Conservation (phyloP, 2,888 invertebrate genomes). For the Melinopterus prodromus region DNA sequence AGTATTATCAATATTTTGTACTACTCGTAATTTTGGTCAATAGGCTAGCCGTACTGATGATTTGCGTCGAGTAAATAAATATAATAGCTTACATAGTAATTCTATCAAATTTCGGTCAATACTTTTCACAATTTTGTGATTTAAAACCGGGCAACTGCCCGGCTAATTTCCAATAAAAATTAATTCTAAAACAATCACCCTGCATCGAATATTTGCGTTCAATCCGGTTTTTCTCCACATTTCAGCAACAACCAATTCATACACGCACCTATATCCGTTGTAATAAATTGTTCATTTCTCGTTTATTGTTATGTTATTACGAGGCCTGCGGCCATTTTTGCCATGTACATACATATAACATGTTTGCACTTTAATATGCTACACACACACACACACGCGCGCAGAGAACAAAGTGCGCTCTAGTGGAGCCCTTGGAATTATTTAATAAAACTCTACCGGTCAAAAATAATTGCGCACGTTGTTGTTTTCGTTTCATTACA, state of each 20-base stretch:
- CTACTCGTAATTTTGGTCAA: no score
- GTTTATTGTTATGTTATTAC: not conserved
- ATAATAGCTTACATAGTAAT: no score
- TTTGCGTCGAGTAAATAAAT: no score
- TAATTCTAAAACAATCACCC: no score
- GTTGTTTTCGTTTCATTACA: not conserved
- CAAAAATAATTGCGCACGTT: not conserved
- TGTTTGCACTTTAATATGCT: not conserved
- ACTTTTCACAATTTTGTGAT: no score
- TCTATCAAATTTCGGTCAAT: no score
- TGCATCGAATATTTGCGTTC: no score
- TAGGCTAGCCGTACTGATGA: no score
- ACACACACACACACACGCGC: not conserved
- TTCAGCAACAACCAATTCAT: not conserved
- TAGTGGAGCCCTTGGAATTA: not conserved
- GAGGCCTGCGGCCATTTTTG: not conserved
- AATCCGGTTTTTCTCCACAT: not conserved
- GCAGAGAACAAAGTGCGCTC: not conserved
- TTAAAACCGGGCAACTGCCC: no score
- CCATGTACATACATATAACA: not conserved
- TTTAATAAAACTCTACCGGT: not conserved
- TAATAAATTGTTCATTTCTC: not conserved
- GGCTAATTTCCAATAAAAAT: no score
- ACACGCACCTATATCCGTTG: not conserved
- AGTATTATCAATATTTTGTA: no score